Evolutionary conservation across 2,797 vertebrate species (phyloP).

Genomic region (Apogon hyalosoma): DNA sequence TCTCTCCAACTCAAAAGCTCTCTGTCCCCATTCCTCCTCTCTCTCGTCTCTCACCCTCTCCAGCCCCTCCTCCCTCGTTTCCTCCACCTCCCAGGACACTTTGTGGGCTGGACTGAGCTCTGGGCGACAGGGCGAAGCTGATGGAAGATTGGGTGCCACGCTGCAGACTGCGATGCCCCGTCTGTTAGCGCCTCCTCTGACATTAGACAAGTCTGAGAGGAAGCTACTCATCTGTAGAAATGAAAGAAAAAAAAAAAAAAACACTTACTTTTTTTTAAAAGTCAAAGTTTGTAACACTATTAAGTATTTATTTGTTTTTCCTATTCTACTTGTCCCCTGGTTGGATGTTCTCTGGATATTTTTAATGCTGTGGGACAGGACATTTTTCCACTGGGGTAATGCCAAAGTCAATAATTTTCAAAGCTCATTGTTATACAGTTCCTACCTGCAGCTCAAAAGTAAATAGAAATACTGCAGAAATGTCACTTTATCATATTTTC

Average conservation of each 20-base stretch:
- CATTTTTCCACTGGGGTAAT: neutral
- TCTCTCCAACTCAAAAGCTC: conserved; percentile 77
- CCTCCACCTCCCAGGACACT: conserved; percentile 90
- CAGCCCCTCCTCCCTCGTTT: conserved; percentile 74
- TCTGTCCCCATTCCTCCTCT: conserved; percentile 80
- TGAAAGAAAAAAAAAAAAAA: neutral
- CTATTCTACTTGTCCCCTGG: neutral
- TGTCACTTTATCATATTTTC: neutral
- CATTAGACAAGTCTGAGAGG: conserved; percentile 89
- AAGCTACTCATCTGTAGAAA: conserved; percentile 89
- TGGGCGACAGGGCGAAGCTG: conserved; percentile 84
- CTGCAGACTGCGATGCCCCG: conserved; percentile 96
- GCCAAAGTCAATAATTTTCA: neutral
- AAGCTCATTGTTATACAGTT: neutral
- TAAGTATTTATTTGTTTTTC: neutral
- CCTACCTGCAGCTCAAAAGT: neutral
- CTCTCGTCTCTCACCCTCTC: conserved; percentile 68
- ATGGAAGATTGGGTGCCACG: conserved; percentile 93
- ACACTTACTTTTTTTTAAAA: no score
- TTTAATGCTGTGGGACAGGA: neutral
- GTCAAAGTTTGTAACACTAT: neutral
- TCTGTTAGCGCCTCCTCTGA: conserved; percentile 84
- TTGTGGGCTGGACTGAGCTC: conserved; percentile 93
- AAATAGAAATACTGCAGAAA: neutral
- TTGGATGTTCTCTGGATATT: neutral